Percentiles rank a stretch among this genome's conserved stretches.
Conservation (phyloP, 2,113 vertebrate species). For the Charadrius vociferus region DNA sequence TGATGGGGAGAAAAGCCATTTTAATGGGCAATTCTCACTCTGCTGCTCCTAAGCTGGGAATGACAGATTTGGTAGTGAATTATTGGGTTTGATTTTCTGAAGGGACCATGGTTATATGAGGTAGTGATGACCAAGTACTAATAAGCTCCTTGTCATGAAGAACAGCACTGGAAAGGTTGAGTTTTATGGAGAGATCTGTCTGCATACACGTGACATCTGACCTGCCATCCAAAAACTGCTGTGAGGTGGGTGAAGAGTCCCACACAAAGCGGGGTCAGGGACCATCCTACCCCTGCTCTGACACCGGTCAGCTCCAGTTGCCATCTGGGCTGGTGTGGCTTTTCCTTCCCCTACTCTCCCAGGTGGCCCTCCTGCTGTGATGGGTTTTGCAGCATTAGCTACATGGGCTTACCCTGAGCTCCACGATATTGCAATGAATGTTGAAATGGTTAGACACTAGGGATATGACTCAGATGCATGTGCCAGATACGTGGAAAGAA, state of each 20-base stretch:
- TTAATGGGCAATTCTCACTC: background rate
- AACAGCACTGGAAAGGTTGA: background rate
- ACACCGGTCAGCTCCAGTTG: background rate
- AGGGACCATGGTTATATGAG: background rate
- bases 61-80: background rate
- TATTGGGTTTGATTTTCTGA: background rate
- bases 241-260: background rate
- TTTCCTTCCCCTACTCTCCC: rapidly evolving
- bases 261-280: background rate
- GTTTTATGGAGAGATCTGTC: background rate
- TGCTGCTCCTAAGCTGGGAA: background rate
- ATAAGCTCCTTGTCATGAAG: background rate
- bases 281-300: background rate
- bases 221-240: background rate
- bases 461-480: background rate
- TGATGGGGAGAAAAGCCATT: background rate
- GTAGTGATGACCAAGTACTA: background rate
- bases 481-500: background rate
- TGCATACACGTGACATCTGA: background rate
- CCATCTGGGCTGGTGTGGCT: rapidly evolving
- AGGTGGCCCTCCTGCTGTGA: background rate
- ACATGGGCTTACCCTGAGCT: background rate
- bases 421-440: background rate
- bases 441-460: background rate
- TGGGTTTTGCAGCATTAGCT: background rate